A percentile compares a stretch with the other conserved stretches of the same genome.
phyloP scores from a whole-genome alignment of 1,140 invertebrate genomes.

The Polyergus mexicanus region DNA sequence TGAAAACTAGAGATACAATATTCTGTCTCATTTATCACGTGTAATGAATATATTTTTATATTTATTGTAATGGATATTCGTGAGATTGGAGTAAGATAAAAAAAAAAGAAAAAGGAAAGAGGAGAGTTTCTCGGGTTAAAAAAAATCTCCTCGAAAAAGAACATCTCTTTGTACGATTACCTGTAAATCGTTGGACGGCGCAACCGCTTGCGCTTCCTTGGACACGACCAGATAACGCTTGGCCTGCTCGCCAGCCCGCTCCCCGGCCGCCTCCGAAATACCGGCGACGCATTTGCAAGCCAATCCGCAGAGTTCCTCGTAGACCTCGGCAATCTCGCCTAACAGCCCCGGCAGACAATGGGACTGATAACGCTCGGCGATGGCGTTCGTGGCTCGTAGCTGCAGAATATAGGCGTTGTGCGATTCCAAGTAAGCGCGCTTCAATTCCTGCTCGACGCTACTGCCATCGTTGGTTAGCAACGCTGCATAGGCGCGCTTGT shows the following conservation, averaged over 20 bases:
- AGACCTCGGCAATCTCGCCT: constrained; percentile 83
- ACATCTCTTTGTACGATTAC: constrained; percentile 38
- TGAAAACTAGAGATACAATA: not conserved
- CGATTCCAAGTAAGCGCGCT: constrained; percentile 93
- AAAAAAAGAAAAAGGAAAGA: not conserved
- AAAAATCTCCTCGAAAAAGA: not conserved
- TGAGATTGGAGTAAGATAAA: not conserved
- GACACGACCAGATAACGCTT: constrained; percentile 80
- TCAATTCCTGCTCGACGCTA: constrained; percentile 88
- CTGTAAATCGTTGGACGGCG: constrained; percentile 81
- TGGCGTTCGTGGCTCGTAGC: constrained; percentile 96
- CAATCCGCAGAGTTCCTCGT: constrained; percentile 82
- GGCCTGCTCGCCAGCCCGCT: constrained; percentile 79
- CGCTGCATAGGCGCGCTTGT: constrained; percentile 93
- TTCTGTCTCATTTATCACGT: not conserved
- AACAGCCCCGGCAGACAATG: constrained; percentile 82
- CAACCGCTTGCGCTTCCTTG: constrained; percentile 79
- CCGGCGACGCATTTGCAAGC: constrained; percentile 82
- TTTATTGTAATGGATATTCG: not conserved
- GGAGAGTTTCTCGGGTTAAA: not conserved
- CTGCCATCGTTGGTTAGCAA: constrained; percentile 87
- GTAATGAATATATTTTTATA: not conserved
- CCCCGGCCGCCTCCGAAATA: constrained; percentile 80
- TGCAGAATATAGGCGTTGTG: constrained; percentile 98
- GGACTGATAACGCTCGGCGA: constrained; percentile 89